Evolutionary conservation across 2,797 vertebrate species (phyloP).

Genomic region (Cephalopachus bancanus): DNA sequence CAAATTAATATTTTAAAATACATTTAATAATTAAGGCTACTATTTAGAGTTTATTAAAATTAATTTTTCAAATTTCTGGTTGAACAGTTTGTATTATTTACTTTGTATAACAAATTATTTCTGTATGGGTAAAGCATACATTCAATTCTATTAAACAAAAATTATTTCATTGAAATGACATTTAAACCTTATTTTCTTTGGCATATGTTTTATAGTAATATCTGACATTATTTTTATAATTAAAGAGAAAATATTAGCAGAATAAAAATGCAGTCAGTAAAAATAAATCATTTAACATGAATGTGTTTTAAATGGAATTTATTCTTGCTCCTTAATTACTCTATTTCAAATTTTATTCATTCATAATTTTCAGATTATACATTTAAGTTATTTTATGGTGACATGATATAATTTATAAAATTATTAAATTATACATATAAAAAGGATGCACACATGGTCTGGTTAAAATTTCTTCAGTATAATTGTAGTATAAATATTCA

Average conservation of each 20-base stretch:
- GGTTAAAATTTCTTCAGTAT: slow-evolving; percentile 24
- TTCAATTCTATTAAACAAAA: background rate
- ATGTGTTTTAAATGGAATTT: background rate
- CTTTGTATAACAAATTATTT: background rate
- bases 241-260: background rate
- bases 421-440: slow-evolving; percentile 63
- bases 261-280: background rate
- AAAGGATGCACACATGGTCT: background rate
- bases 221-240: slow-evolving; percentile 13
- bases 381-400: slow-evolving; percentile 19
- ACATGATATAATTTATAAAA: slow-evolving; percentile 50
- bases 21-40: background rate
- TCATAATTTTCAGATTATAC: background rate
- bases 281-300: background rate
- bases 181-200: background rate
- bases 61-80: background rate
- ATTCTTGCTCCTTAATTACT: background rate
- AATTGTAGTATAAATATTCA: slow-evolving; percentile 29
- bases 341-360: slow-evolving; percentile 15
- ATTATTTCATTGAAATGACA: slow-evolving; percentile 11
- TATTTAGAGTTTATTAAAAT: background rate
- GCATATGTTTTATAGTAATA: background rate
- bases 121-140: background rate
- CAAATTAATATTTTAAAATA: background rate
- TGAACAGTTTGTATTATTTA: background rate